Evolutionary conservation across 1,140 invertebrate genomes (phyloP), one percentile per base, ranked within the genome.

Genomic region (Cyclargus thomasi): DNA sequence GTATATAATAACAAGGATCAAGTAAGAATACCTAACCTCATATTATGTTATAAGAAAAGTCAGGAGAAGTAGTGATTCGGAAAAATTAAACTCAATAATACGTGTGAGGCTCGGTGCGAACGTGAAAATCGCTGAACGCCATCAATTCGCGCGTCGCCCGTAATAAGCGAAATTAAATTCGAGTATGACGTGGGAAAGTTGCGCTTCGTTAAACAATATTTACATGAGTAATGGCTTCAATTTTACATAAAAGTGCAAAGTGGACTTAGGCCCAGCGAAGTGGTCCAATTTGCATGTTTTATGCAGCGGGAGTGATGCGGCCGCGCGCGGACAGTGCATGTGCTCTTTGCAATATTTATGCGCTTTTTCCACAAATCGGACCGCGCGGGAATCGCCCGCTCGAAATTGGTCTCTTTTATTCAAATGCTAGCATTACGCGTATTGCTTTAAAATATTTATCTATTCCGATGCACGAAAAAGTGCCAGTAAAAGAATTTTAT

Each of bases 221-320:
- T 86, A 84, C 86, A 87, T 85, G 79, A 78, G 70, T 89, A 85
- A 89, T 87, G 74, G 76, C 64, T 74, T 77, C 78, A 77, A 77
- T 86, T 89, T 86, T 79, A 82, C 80, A 83, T 86, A 86, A 89
- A 89, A 86, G 78, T 85, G 79, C 78, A 86, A 85, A 85, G 78
- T 80, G 80, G 81, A 82, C 81, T 85, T 84, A 86, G 84, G 80
- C 76, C 77, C 83, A 78, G 78, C 70, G 81, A 85, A 88, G 82
- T 86, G 85, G 80, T 84, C 78, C 85, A 90, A 90, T 90, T 90
- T 90, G 80, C 86, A 90, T 88, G 81, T 86, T 86, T 90, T 88
- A 90, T 90, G 86, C 84, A 82, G 74, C 74, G 67, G 74, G 78
- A 78, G 79, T 79, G 80, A 81, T 83, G 64, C 64, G 65, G 67